Conservation (phyloP, 2,888 invertebrate species). For the Drosophila kanekoi region DNA sequence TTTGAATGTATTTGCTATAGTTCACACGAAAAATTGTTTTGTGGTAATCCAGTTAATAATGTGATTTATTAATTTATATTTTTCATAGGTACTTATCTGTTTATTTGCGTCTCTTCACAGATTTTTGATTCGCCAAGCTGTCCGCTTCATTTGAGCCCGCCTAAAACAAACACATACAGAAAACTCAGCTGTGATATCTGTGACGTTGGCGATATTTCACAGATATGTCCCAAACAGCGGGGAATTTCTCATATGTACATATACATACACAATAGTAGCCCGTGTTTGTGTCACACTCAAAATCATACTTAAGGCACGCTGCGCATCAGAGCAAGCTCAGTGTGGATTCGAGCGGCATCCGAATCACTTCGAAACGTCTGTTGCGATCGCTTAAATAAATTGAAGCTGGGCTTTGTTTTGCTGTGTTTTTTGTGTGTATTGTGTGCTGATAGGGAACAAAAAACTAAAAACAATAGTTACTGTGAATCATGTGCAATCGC, state of each 20-base stretch:
- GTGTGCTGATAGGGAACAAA: slow-evolving; percentile 29
- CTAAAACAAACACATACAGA: slow-evolving; percentile 7
- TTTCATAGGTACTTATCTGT: no score
- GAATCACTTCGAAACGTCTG: slow-evolving; percentile 12
- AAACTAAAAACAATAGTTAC: slow-evolving; percentile 3
- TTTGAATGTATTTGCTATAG: no score
- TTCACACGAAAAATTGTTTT: no score
- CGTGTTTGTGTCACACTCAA: slow-evolving; percentile 16
- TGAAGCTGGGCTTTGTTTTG: slow-evolving; percentile 28
- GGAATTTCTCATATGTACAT: slow-evolving; percentile 30
- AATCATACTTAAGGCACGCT: slow-evolving; percentile 48
- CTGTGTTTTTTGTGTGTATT: slow-evolving; percentile 13
- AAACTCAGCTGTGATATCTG: slow-evolving; percentile 7
- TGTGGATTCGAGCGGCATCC: slow-evolving; percentile 33
- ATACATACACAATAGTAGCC: slow-evolving; percentile 2
- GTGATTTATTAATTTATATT: no score
- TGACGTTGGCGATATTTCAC: slow-evolving; percentile 13
- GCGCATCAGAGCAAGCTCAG: slow-evolving; percentile 27
- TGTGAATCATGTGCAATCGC: slow-evolving; percentile 26
- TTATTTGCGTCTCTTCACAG: no score
- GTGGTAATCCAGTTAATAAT: no score
- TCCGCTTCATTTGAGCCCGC: no score
- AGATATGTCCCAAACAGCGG: slow-evolving; percentile 17
- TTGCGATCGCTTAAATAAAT: not conserved
- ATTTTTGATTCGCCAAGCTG: no score